phyloP scores from a whole-genome alignment of 2,888 invertebrate genomes.

The Auanema freiburgensis region DNA sequence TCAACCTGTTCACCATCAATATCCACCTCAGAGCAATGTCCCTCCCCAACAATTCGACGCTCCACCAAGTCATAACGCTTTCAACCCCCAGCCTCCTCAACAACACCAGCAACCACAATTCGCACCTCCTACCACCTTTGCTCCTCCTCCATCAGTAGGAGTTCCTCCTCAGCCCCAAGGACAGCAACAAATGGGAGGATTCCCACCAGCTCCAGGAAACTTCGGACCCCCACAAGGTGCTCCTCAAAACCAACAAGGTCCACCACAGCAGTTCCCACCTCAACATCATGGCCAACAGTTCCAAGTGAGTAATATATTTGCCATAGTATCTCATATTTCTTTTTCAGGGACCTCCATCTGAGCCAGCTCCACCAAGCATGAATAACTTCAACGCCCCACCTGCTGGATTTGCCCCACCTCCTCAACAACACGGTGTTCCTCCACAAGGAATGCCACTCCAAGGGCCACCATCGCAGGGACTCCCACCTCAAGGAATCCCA shows the following conservation, averaged over 20 bases:
- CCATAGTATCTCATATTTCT: not conserved
- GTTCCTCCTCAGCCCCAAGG: slow-evolving; percentile 14
- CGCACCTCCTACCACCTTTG: not conserved
- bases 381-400: not conserved
- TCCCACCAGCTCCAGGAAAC: slow-evolving; percentile 17
- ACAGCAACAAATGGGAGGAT: slow-evolving; percentile 23
- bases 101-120: slow-evolving; percentile 5
- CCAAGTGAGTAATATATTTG: too few relatives aligned
- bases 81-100: slow-evolving; percentile 10
- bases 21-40: slow-evolving; percentile 2
- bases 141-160: too few relatives aligned
- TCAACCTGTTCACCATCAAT: slow-evolving; percentile 8
- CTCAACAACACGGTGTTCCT: slow-evolving; percentile 4
- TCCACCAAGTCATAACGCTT: slow-evolving; percentile 1
- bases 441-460: not conserved
- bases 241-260: slow-evolving; percentile 19
- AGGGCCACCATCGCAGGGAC: not conserved
- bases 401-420: slow-evolving; percentile 10
- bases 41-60: slow-evolving; percentile 11
- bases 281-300: not conserved
- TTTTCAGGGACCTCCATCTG: slow-evolving; percentile 5
- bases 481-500: slow-evolving; percentile 5
- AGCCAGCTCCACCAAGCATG: not conserved
- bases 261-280: slow-evolving; percentile 13
- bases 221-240: slow-evolving; percentile 11